Conservation (phyloP, 2,113 vertebrate species). For the Gracilinanus agilis region DNA sequence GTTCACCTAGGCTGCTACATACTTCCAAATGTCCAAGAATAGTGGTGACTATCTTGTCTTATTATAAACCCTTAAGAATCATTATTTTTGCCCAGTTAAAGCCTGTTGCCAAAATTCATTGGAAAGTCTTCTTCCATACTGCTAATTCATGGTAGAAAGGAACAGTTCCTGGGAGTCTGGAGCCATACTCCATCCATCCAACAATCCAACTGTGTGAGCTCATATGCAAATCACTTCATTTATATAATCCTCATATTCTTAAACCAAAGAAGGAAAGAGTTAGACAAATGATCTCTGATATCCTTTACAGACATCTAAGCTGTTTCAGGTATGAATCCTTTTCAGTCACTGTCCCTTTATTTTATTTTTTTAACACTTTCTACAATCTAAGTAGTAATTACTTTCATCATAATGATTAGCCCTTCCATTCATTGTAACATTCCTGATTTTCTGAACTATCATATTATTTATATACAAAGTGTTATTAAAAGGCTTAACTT, state of each 20-base stretch:
- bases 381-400: conserved; percentile 10
- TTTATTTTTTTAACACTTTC: neutral
- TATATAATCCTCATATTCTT: neutral
- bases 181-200: neutral
- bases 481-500: conserved; percentile 17
- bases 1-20: neutral
- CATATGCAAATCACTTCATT: neutral
- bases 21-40: neutral
- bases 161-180: neutral
- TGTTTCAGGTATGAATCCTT: neutral
- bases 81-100: conserved; percentile 6
- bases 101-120: conserved; percentile 29
- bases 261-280: neutral
- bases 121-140: neutral
- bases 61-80: neutral
- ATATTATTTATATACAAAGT: neutral
- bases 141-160: neutral
- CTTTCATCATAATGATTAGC: conserved; percentile 16
- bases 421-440: neutral
- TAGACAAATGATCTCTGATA: neutral
- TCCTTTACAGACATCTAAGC: neutral
- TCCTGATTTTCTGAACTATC: neutral
- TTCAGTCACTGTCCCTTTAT: neutral
- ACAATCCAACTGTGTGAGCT: neutral
- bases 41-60: conserved; percentile 6